phyloP scores from a whole-genome alignment of 2,113 vertebrate species.

The Panthera leo region DNA sequence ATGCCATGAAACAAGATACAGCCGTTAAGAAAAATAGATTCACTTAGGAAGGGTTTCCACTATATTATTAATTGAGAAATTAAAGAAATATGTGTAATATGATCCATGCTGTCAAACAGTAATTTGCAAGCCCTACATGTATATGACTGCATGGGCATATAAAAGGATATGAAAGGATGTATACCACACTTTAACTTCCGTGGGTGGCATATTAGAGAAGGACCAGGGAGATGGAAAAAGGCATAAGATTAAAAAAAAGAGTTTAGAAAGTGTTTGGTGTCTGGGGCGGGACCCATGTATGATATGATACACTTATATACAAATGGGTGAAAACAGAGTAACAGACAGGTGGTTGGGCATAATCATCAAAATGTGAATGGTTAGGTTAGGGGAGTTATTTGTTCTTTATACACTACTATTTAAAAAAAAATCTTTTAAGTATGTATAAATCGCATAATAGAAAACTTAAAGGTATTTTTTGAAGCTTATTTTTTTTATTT shows the following conservation, averaged over 20 bases:
- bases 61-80: background rate
- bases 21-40: background rate
- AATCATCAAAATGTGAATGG: background rate
- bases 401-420: background rate
- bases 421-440: background rate
- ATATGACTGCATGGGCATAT: accelerated
- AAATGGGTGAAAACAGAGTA: background rate
- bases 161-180: no score
- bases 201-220: background rate
- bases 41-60: background rate
- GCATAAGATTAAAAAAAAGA: background rate
- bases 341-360: background rate
- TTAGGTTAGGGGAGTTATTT: background rate
- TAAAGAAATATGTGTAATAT: background rate
- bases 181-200: background rate
- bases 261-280: no score
- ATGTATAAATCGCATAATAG: background rate
- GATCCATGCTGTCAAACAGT: background rate
- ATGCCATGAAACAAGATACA: background rate
- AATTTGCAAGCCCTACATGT: background rate
- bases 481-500: no score
- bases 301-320: background rate
- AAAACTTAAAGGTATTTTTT: background rate
- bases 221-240: background rate
- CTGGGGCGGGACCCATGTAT: background rate